These are phyloP conservation scores for Narcine bancroftii DNA, from an alignment of 2,113 vertebrate genomes.

Conservation along the genomic window DNA sequence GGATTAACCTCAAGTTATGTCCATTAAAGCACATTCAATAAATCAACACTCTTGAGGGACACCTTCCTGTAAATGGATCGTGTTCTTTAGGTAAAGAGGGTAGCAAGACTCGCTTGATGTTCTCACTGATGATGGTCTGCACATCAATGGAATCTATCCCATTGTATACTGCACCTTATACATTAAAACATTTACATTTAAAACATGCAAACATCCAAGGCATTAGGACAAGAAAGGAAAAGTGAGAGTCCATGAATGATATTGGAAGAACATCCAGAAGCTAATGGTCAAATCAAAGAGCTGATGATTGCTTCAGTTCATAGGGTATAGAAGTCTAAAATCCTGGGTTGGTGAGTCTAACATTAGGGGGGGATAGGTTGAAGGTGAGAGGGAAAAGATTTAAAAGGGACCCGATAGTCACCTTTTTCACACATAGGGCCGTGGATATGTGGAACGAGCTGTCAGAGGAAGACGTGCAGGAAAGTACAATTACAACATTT, in stretches of 20 bases:
- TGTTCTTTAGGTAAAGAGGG: neutral
- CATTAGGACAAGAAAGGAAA: neutral
- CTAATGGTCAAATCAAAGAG: neutral
- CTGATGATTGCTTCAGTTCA: neutral
- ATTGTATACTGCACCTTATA: too few species aligned
- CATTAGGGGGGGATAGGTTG: too few species aligned
- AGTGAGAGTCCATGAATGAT: neutral
- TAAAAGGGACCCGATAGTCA: too few species aligned
- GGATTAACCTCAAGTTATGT: neutral
- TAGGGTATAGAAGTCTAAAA: too few species aligned
- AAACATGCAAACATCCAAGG: neutral
- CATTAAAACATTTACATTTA: neutral
- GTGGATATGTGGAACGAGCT: too few species aligned
- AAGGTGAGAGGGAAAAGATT: too few species aligned
- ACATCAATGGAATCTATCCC: neutral
- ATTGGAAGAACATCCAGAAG: conserved; percentile 26
- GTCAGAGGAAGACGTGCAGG: too few species aligned
- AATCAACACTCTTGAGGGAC: neutral
- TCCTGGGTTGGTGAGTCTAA: too few species aligned
- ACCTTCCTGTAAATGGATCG: neutral
- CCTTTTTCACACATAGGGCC: too few species aligned
- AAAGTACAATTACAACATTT: too few species aligned
- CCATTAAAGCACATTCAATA: neutral
- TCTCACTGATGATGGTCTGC: neutral
- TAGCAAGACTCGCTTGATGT: neutral